These are phyloP conservation scores for Volucella inanis DNA, from an alignment of 2,888 invertebrate species.

Conservation along the genomic window DNA sequence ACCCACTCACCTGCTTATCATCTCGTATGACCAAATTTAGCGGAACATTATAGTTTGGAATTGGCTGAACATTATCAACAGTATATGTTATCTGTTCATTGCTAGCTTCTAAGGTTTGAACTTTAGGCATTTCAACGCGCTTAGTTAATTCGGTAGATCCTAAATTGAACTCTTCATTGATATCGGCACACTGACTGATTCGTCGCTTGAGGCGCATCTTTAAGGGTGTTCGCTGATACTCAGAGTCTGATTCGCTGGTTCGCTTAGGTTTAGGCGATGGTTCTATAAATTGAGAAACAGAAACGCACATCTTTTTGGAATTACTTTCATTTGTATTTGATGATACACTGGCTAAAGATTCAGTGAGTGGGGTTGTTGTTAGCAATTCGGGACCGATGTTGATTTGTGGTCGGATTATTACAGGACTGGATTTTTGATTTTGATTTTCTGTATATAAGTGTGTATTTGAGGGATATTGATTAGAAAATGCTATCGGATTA, in stretches of 20 bases:
- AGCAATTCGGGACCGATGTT: too few relatives aligned
- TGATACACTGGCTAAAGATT: not conserved
- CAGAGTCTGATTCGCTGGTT: not conserved
- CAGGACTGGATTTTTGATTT: not conserved
- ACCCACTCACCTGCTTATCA: not conserved
- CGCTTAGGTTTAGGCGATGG: conserved; percentile 22
- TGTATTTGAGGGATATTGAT: not conserved
- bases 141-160: conserved; percentile 7
- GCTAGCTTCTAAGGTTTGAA: not conserved
- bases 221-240: conserved; percentile 18
- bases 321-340: not conserved
- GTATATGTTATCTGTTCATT: not conserved
- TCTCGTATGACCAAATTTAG: conserved; percentile 28
- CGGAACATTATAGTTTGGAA: conserved; percentile 6
- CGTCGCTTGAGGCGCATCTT: conserved; percentile 48
- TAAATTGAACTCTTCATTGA: conserved; percentile 35
- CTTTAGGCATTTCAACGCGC: not conserved
- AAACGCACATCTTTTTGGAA: not conserved
- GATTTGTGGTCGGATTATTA: too few relatives aligned
- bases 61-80: not conserved
- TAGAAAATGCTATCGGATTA: not conserved
- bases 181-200: conserved; percentile 44
- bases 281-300: conserved; percentile 16
- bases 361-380: not conserved
- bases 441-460: not conserved